These are phyloP conservation scores for Neoniphon sammara DNA, from an alignment of 2,797 vertebrate genomes.

Conservation along the genomic window DNA sequence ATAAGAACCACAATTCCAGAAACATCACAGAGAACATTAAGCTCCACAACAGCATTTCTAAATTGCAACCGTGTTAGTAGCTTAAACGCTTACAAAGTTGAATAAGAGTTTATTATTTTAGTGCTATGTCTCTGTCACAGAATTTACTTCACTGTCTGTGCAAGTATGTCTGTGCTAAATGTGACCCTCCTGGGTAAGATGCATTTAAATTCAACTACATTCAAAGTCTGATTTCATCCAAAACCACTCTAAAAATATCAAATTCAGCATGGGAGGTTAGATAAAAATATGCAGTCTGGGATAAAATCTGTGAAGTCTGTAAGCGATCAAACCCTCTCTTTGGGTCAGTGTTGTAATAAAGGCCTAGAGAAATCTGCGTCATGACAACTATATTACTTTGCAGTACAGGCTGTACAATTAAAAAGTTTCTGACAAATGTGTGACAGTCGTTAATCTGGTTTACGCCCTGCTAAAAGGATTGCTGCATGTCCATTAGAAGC, in stretches of 20 bases:
- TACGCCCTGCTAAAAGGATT: slow-evolving; percentile 30
- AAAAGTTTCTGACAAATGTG: slow-evolving; percentile 20
- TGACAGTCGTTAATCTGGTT: slow-evolving; percentile 8
- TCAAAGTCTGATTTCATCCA: background rate
- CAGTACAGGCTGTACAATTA: background rate
- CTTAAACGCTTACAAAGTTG: no score
- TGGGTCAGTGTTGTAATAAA: background rate
- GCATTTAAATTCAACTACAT: background rate
- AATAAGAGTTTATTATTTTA: no score
- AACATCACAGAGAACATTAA: no score
- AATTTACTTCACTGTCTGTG: no score
- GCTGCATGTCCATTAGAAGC: slow-evolving; percentile 62
- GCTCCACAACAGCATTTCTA: no score
- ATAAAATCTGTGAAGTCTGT: slow-evolving; percentile 8
- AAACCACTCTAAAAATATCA: background rate
- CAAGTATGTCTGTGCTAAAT: no score
- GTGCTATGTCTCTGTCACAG: no score
- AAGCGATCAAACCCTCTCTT: slow-evolving; percentile 6
- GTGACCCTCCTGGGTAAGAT: background rate
- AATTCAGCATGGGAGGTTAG: background rate
- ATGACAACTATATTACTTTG: slow-evolving; percentile 16
- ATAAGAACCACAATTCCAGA: no score
- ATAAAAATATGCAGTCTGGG: slow-evolving; percentile 20
- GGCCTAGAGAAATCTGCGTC: background rate
- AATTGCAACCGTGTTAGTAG: no score